Conservation (phyloP, 2,888 invertebrate species). For the Anticlea derivata region DNA sequence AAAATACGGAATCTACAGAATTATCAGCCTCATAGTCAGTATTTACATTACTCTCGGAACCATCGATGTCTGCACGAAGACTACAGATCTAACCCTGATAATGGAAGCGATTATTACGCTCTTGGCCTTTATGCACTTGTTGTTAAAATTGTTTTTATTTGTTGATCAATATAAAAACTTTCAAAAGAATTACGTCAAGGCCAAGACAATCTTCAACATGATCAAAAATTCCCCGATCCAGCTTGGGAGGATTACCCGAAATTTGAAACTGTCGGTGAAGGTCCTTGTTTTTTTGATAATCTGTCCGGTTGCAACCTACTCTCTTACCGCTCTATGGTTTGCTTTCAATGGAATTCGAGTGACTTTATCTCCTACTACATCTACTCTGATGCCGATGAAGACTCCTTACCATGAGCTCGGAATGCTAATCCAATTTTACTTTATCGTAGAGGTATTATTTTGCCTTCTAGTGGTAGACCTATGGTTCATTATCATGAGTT, state of each 20-base stretch:
- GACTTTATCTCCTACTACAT: slow-evolving; percentile 56
- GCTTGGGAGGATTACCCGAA: slow-evolving; percentile 28
- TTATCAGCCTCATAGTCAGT: slow-evolving; percentile 42
- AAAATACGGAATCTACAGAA: slow-evolving; percentile 44
- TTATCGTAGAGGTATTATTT: slow-evolving; percentile 47
- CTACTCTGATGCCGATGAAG: slow-evolving; percentile 60
- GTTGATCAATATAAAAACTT: slow-evolving; percentile 44
- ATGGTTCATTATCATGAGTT: slow-evolving; percentile 60
- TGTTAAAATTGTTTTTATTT: slow-evolving; percentile 50
- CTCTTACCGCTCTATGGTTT: slow-evolving; percentile 50
- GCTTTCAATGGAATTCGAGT: slow-evolving; percentile 51
- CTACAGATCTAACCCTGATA: slow-evolving; percentile 42
- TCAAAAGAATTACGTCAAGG: slow-evolving; percentile 47
- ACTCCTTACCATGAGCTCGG: slow-evolving; percentile 62
- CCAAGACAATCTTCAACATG: slow-evolving; percentile 51
- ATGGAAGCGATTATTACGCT: slow-evolving; percentile 61
- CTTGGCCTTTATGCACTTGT: slow-evolving; percentile 45
- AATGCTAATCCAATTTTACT: slow-evolving; percentile 54
- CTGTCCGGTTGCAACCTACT: slow-evolving; percentile 47
- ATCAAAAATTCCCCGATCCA: slow-evolving; percentile 42
- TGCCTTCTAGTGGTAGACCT: slow-evolving; percentile 53
- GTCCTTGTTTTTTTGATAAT: slow-evolving; percentile 40
- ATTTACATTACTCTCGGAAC: slow-evolving; percentile 62
- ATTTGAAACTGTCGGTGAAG: slow-evolving; percentile 40
- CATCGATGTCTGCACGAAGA: slow-evolving; percentile 44